Evolutionary conservation across 2,888 invertebrate genomes (phyloP), one percentile per base, ranked within the genome.

Genomic region (Habroteleia sp.): DNA sequence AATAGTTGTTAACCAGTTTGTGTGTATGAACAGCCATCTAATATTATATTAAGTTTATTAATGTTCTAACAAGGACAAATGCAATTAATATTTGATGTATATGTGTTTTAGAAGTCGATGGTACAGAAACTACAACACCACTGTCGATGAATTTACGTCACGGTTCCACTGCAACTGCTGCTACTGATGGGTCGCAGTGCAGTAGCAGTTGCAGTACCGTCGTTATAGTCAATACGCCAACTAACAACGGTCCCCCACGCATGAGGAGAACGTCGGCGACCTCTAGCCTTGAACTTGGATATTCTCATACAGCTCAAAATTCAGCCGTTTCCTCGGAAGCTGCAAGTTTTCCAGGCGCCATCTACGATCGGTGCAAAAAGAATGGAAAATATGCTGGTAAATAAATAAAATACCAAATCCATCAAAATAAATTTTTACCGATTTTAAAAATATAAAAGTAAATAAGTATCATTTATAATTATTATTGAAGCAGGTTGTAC

Each of bases 121-220:
- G 82, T 48, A 79, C 79, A 5, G 85, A 86, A 37, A 77, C 76
- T 20, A 76, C 77, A 72, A 35, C 65, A 11, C 77, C 79, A 56
- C 46, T 77, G 10, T 76, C 77, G 20, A 76, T 62, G 7, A 52
- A 77, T 3, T 17, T 78, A 6, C 60, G 81, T 20, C 77, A 75
- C 11, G 77, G 74, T 4, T 58, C 69, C n/a, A 80, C 68, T 60
- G 65, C 77, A 16, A 75, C 79, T 1, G 80, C 77, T 11, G 80
- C 83, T 1, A 80, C 87, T 0, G 86, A 87, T 37, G 94, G 94
- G 54, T 95, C 95, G 16, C 95, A 95, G 85, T 95, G 96, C 87
- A 95, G 95, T 62, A 95, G 95, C 52, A 95, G 94, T 16, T 95
- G 95, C 85, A 95, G 95, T 83, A 96, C 96, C 25, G 95, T 95